Evolutionary conservation across 2,113 vertebrate species (phyloP).

Genomic region (Cathartes aura): DNA sequence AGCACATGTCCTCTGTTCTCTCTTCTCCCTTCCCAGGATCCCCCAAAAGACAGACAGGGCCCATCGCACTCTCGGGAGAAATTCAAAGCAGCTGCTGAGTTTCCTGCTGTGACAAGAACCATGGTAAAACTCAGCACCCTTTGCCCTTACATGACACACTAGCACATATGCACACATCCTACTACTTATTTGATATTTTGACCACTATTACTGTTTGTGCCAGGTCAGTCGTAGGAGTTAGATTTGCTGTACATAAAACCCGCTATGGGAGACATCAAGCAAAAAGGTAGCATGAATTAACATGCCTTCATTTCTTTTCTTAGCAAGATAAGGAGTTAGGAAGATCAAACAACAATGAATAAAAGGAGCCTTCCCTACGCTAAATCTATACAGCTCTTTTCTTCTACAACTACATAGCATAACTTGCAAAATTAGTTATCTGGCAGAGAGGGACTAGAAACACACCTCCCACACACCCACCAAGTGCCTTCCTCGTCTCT

Average conservation of each 20-base stretch:
- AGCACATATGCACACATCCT: fast-evolving
- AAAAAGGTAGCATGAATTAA: background rate
- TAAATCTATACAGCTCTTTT: background rate
- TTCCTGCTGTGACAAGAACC: background rate
- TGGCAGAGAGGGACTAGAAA: background rate
- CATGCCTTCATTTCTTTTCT: background rate
- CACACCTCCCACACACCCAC: background rate
- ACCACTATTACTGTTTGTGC: background rate
- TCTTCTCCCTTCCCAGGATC: background rate
- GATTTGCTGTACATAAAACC: background rate
- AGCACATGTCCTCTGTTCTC: background rate
- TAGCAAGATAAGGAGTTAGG: background rate
- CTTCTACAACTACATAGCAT: background rate
- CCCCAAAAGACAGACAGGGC: background rate
- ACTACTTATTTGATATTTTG: background rate
- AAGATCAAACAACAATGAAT: background rate
- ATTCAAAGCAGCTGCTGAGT: background rate
- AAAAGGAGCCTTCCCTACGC: background rate
- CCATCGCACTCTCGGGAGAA: background rate
- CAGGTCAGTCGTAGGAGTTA: background rate
- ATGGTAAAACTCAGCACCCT: background rate
- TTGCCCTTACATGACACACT: background rate
- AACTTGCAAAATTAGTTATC: background rate
- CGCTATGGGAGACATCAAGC: fast-evolving
- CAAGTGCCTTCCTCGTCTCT: background rate